Evolutionary conservation across 2,888 invertebrate genomes (phyloP).

Genomic region (Anagyrus pseudococci): DNA sequence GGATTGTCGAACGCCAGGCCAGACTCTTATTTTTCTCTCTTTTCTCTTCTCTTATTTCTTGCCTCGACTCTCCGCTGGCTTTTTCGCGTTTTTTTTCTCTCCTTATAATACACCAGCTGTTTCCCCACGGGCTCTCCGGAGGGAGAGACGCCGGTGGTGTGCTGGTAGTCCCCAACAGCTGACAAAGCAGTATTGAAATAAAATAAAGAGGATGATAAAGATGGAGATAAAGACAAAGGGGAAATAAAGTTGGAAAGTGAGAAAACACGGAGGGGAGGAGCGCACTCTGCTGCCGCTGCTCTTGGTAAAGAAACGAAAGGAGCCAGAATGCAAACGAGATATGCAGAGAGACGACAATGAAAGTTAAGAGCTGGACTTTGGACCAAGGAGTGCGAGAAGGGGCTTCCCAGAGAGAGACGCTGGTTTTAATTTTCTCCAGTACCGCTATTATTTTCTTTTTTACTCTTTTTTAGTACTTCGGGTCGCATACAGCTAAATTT

Average conservation of each 20-base stretch:
- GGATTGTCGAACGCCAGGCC: not conserved
- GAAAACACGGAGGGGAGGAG: conserved; percentile 9
- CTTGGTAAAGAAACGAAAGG: not conserved
- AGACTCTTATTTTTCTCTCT: not conserved
- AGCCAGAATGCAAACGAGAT: not conserved
- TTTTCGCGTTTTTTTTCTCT: not conserved
- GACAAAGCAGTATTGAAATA: conserved; percentile 33
- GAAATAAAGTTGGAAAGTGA: conserved; percentile 35
- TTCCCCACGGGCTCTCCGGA: too few relatives aligned
- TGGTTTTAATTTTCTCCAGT: too few relatives aligned
- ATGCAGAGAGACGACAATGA: conserved; percentile 10
- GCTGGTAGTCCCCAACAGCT: not conserved
- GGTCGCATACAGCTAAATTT: too few relatives aligned
- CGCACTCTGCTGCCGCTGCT: too few relatives aligned
- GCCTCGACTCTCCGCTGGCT: too few relatives aligned
- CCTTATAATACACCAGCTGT: not conserved
- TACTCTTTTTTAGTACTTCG: too few relatives aligned
- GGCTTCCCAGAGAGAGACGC: conserved; percentile 1
- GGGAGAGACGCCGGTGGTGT: too few relatives aligned
- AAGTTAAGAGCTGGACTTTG: conserved; percentile 7
- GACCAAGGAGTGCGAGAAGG: too few relatives aligned
- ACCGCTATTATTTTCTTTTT: too few relatives aligned
- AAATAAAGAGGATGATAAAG: conserved; percentile 28
- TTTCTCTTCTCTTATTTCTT: conserved; percentile 1
- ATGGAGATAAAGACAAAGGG: conserved; percentile 11